Evolutionary conservation across 2,797 vertebrate genomes (phyloP), one percentile per base, ranked within the genome.

Genomic region (Cygnus olor): DNA sequence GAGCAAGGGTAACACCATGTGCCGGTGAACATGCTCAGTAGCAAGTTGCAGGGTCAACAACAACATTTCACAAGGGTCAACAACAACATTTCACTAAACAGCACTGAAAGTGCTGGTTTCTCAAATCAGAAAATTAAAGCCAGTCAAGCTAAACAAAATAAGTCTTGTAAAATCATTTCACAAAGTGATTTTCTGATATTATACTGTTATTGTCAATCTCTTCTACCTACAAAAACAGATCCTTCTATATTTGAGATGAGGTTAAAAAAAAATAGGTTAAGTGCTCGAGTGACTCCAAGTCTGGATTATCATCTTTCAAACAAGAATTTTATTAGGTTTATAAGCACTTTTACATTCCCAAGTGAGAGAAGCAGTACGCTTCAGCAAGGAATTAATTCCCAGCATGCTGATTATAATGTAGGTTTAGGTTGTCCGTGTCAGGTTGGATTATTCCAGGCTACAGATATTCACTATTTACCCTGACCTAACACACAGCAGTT

Each of bases 331-430:
- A 90, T 89, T 78, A 64, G 20, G 64, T 94, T 87, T 89, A 60
- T 80, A 87, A 94, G 61, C 72, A 92, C 66, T 93, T 92, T 54
- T 54, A 63, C 34, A 64, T 88, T 92, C 79, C 69, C 87, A 81
- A 40, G 72, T 63, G 79, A 92, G 69, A 72, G 21, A 87, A 88
- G 18, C 1, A 1, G 9, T 28, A 14, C 51, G 17, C 34, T 95
- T 92, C 51, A 91, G 18, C 19, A 72, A 87, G 30, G 63, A 93
- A 89, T 74, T 89, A 92, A 91, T n/a, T 61, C 42, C 32, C 72
- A 76, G 49, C 30, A 60, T 51, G 42, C 54, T 71, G 66, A 89
- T 91, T 85, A 36, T 72, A 68, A 45, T 1, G 32, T 30, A 65
- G 21, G 10, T 40, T 88, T 91, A 88, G 14, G 14, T 21, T 74